Conservation (phyloP, 2,888 invertebrate species). For the Troides oblongomaculatus region DNA sequence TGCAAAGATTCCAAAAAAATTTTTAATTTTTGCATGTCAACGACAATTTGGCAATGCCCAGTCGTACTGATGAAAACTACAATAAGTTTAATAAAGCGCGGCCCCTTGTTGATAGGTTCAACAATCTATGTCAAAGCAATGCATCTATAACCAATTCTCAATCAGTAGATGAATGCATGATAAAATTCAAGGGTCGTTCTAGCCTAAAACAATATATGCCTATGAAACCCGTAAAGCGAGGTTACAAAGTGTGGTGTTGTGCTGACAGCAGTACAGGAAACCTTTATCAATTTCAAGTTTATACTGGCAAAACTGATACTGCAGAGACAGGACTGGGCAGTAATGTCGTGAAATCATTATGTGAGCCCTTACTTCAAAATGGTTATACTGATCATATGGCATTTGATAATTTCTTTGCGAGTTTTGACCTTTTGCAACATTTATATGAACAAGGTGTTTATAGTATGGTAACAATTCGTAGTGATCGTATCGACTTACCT, state of each 20-base stretch:
- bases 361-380: conserved; percentile 25
- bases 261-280: conserved; percentile 32
- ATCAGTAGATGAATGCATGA: conserved; percentile 34
- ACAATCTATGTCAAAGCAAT: conserved; percentile 25
- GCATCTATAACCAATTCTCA: conserved; percentile 27
- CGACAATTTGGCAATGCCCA: conserved; percentile 28
- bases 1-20: conserved; percentile 29
- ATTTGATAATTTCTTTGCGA: conserved; percentile 30
- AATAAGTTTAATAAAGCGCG: conserved; percentile 28
- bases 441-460: conserved; percentile 26
- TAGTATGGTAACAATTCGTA: conserved; percentile 9
- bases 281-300: conserved; percentile 37
- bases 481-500: conserved; percentile 25
- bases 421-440: conserved; percentile 20
- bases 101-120: conserved; percentile 29
- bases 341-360: conserved; percentile 30
- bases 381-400: conserved; percentile 29
- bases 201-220: conserved; percentile 36
- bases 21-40: conserved; percentile 28
- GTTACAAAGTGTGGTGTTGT: conserved; percentile 33
- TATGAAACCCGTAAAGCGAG: conserved; percentile 32
- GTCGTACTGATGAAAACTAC: conserved; percentile 23
- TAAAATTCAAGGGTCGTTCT: conserved; percentile 39
- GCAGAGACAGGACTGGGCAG: conserved; percentile 26
- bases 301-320: conserved; percentile 32